Evolutionary conservation across 1,140 invertebrate species (phyloP).

Genomic region (Drosophila micromelanica): DNA sequence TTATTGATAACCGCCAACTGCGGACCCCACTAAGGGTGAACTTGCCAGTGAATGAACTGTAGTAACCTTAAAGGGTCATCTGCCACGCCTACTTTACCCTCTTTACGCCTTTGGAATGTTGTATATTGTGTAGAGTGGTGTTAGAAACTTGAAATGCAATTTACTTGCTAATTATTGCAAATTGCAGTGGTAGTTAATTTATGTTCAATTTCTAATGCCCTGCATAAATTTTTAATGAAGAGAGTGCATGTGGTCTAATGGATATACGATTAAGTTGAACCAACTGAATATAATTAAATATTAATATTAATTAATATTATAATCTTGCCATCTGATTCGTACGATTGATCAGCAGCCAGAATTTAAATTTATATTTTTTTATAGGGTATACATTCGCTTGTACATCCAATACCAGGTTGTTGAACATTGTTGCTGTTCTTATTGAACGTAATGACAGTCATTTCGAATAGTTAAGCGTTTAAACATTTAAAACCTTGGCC

Average conservation of each 20-base stretch:
- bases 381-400: background rate
- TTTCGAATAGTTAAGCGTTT: constrained; percentile 33
- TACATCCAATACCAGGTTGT: background rate
- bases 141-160: constrained; percentile 49
- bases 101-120: constrained; percentile 1
- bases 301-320: no score
- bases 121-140: constrained; percentile 2
- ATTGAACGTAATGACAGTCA: constrained; percentile 34
- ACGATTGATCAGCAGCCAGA: no score
- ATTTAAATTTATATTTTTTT: background rate
- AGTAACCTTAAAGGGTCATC: constrained; percentile 53
- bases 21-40: background rate
- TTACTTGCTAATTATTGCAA: constrained; percentile 70
- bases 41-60: constrained; percentile 62
- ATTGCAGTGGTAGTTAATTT: constrained; percentile 54
- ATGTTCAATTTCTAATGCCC: constrained; percentile 61
- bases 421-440: constrained; percentile 12
- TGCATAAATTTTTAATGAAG: background rate
- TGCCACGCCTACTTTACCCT: constrained; percentile 38
- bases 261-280: no score
- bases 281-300: no score
- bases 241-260: no score
- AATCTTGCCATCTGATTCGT: no score
- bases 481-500: constrained; percentile 1
- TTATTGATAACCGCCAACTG: constrained; percentile 29